A percentile compares a stretch with the other conserved stretches of the same genome.
These are phyloP conservation scores for Prionace glauca DNA, from an alignment of 2,797 vertebrate species.

Conservation along the genomic window DNA sequence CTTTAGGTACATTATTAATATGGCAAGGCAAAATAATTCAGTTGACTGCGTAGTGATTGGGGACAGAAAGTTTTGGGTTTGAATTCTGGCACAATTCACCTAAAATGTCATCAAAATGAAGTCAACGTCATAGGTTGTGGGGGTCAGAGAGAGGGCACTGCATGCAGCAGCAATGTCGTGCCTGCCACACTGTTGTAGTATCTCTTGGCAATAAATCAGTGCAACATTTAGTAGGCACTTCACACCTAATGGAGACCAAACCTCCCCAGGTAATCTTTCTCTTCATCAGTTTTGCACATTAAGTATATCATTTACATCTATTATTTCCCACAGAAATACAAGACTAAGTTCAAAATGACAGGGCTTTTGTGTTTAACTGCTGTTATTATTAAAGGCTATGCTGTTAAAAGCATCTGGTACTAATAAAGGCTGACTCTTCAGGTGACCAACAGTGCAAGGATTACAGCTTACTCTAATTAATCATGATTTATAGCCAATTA, in stretches of 20 bases:
- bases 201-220: conserved; percentile 13
- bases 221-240: conserved; percentile 8
- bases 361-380: conserved; percentile 33
- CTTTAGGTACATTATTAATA: not conserved
- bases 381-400: conserved; percentile 20
- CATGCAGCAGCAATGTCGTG: not conserved
- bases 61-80: not conserved
- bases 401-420: conserved; percentile 32
- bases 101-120: conserved; percentile 18
- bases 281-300: conserved; percentile 1
- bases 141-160: conserved; percentile 11
- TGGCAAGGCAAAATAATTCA: not conserved
- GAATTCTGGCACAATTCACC: not conserved
- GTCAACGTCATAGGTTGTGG: not conserved
- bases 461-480: conserved; percentile 37
- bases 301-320: conserved; percentile 33
- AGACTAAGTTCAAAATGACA: conserved; percentile 28
- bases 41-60: not conserved
- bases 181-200: not conserved
- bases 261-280: conserved; percentile 24
- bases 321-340: conserved; percentile 31
- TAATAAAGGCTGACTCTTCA: conserved; percentile 34
- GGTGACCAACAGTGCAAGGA: conserved; percentile 30
- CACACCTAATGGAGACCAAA: not conserved
- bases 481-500: conserved; percentile 36